A percentile compares a stretch with the other conserved stretches of the same genome.
Conservation (phyloP, 2,797 vertebrate species). For the Trachurus trachurus region DNA sequence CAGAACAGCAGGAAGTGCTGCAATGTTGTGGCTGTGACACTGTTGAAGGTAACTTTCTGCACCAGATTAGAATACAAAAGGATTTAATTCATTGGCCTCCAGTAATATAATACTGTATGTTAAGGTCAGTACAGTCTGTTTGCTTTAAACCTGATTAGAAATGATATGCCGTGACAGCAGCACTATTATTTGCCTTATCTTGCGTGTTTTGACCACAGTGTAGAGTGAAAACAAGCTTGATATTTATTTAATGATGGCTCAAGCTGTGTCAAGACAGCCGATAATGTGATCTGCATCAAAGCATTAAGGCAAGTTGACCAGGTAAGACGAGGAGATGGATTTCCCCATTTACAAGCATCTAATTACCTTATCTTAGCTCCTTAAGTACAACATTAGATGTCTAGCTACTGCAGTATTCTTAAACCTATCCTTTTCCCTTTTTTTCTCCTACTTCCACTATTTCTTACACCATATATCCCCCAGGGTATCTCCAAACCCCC, state of each 20-base stretch:
- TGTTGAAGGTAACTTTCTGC: background rate
- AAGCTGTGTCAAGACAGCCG: slow-evolving; percentile 51
- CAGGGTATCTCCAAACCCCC: slow-evolving; percentile 72
- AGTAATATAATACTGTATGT: background rate
- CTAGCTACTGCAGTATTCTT: slow-evolving; percentile 63
- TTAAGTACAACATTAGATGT: slow-evolving; percentile 58
- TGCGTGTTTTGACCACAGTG: slow-evolving; percentile 29
- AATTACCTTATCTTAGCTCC: slow-evolving; percentile 65
- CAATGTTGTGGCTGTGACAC: background rate
- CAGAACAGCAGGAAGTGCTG: background rate
- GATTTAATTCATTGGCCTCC: background rate
- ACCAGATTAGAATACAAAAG: background rate
- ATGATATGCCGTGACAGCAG: background rate
- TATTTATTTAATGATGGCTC: slow-evolving; percentile 74
- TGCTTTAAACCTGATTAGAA: slow-evolving; percentile 16
- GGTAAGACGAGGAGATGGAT: slow-evolving; percentile 72
- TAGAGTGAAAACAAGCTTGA: slow-evolving; percentile 61
- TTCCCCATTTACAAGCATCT: slow-evolving; percentile 74
- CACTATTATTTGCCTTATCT: slow-evolving; percentile 30
- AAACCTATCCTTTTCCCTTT: slow-evolving; percentile 37
- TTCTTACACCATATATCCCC: slow-evolving; percentile 72
- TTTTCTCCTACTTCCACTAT: slow-evolving; percentile 52
- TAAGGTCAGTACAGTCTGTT: background rate
- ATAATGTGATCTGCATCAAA: slow-evolving; percentile 59
- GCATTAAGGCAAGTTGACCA: slow-evolving; percentile 51